A percentile compares a stretch with the other conserved stretches of the same genome.
These are phyloP conservation scores for Acanthurus lineatus DNA, from an alignment of 2,797 vertebrate species.

Conservation along the genomic window DNA sequence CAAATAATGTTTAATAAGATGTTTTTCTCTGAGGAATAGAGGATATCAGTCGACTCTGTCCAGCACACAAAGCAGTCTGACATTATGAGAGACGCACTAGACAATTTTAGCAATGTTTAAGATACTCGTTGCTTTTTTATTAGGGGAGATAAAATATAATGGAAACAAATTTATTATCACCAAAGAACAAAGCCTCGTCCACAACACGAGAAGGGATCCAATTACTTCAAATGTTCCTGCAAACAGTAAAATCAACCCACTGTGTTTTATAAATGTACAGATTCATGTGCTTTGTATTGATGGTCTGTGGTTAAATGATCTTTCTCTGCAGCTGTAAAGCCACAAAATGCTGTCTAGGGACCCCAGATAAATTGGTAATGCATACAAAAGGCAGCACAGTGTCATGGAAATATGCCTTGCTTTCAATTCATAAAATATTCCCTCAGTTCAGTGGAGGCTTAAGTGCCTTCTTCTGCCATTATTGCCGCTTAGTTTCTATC, in stretches of 20 bases:
- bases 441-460: constrained; percentile 53
- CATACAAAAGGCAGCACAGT: constrained; percentile 62
- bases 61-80: constrained; percentile 24
- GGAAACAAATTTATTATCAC: constrained; percentile 61
- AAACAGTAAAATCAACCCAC: constrained; percentile 60
- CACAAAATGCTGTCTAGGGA: constrained; percentile 64
- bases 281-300: constrained; percentile 58
- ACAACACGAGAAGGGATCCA: constrained; percentile 59
- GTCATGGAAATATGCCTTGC: constrained; percentile 63
- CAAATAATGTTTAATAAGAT: constrained; percentile 65
- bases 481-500: constrained; percentile 28
- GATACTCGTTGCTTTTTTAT: constrained; percentile 47
- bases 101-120: constrained; percentile 58
- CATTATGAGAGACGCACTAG: constrained; percentile 35
- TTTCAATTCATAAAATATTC: constrained; percentile 70
- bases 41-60: constrained; percentile 17
- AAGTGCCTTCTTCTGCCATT: constrained; percentile 58
- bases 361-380: constrained; percentile 70
- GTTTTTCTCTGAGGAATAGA: constrained; percentile 44
- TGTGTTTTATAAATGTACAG: constrained; percentile 56
- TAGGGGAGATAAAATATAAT: constrained; percentile 49
- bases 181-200: constrained; percentile 68
- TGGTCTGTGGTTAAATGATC: constrained; percentile 70
- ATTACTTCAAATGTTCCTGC: constrained; percentile 62
- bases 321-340: constrained; percentile 65